These are phyloP conservation scores for Drosophila diplacantha DNA, from an alignment of 2,888 invertebrate genomes.

Conservation along the genomic window DNA sequence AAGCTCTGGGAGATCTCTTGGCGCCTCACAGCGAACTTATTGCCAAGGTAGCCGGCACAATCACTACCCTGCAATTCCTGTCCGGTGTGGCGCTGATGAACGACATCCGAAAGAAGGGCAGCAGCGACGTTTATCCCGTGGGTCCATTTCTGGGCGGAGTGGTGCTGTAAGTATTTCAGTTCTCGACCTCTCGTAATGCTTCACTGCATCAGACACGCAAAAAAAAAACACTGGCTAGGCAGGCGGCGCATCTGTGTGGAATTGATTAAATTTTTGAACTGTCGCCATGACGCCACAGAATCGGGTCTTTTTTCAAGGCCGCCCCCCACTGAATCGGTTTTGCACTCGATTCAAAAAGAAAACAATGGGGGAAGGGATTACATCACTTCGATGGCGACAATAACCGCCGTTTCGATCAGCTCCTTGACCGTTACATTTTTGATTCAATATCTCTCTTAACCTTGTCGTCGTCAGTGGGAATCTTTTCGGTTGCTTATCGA, in stretches of 20 bases:
- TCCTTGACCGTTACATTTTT: slow-evolving; percentile 22
- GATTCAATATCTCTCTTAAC: neutral
- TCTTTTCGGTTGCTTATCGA: slow-evolving; percentile 29
- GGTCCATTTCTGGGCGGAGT: slow-evolving; percentile 87
- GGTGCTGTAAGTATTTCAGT: slow-evolving; percentile 82
- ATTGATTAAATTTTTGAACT: slow-evolving; percentile 62
- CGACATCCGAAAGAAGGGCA: slow-evolving; percentile 85
- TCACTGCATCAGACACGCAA: slow-evolving; percentile 20
- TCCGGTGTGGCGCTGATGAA: slow-evolving; percentile 86
- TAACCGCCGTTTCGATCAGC: slow-evolving; percentile 10
- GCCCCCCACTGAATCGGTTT: slow-evolving; percentile 18
- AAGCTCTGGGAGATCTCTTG: slow-evolving; percentile 70
- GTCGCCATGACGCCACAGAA: slow-evolving; percentile 58
- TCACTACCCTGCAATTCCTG: slow-evolving; percentile 90
- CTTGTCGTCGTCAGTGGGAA: slow-evolving; percentile 7
- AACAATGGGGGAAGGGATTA: slow-evolving; percentile 23
- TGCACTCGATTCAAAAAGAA: slow-evolving; percentile 21
- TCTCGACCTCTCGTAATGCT: slow-evolving; percentile 8
- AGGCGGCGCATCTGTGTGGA: slow-evolving; percentile 27
- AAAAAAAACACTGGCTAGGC: slow-evolving; percentile 2
- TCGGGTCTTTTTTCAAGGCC: slow-evolving; percentile 26
- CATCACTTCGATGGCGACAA: slow-evolving; percentile 11
- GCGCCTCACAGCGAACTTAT: slow-evolving; percentile 72
- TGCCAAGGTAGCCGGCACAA: slow-evolving; percentile 83
- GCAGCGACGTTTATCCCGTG: slow-evolving; percentile 82